phyloP scores from a whole-genome alignment of 2,113 vertebrate species.

The Scatophagus argus region DNA sequence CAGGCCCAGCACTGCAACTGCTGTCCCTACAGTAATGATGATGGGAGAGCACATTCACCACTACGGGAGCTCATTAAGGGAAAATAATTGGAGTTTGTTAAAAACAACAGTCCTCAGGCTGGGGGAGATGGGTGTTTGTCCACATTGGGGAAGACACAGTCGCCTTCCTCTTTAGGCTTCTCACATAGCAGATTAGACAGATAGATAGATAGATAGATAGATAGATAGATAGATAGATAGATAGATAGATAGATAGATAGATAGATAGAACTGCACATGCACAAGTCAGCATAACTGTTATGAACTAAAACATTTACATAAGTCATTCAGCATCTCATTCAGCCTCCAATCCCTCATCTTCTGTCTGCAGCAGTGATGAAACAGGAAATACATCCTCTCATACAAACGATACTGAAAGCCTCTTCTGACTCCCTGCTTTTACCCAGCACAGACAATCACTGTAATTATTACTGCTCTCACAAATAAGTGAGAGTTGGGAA shows the following conservation, averaged over 20 bases:
- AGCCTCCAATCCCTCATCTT: slow-evolving; percentile 32
- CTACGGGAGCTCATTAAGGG: slow-evolving; percentile 80
- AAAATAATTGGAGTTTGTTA: slow-evolving; percentile 81
- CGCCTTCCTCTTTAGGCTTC: slow-evolving; percentile 4
- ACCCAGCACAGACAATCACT: slow-evolving; percentile 70
- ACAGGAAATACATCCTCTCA: slow-evolving; percentile 37
- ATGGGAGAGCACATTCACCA: slow-evolving; percentile 63
- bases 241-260: neutral
- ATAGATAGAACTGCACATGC: neutral
- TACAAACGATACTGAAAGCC: slow-evolving; percentile 56
- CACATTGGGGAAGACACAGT: slow-evolving; percentile 52
- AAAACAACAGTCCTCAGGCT: slow-evolving; percentile 65
- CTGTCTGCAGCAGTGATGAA: slow-evolving; percentile 25
- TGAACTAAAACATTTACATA: slow-evolving; percentile 5
- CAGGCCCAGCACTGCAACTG: slow-evolving; percentile 66
- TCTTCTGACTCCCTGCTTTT: slow-evolving; percentile 64
- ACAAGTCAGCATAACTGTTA: neutral
- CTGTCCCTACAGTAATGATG: slow-evolving; percentile 80
- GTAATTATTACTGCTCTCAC: slow-evolving; percentile 73
- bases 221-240: neutral
- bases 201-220: slow-evolving; percentile 12
- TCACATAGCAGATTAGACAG: too few species aligned
- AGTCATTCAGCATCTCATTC: too few species aligned
- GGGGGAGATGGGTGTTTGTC: slow-evolving; percentile 68
- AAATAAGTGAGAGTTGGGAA: slow-evolving; percentile 67